These are phyloP conservation scores for Miniopterus natalensis DNA, from an alignment of 2,113 vertebrate species.

Conservation along the genomic window DNA sequence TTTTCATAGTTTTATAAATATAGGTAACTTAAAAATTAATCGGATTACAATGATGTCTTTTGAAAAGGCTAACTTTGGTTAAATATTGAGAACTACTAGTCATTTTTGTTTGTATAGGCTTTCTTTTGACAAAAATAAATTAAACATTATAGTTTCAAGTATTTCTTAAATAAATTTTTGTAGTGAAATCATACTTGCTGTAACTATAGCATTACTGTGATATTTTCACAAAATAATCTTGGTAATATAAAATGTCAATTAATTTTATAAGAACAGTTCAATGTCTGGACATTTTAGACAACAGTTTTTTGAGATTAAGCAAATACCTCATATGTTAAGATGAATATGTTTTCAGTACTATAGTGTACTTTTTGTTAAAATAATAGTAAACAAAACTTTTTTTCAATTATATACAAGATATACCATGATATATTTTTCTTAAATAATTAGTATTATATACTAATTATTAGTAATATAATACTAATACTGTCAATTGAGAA, in stretches of 20 bases:
- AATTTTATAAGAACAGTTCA: constrained; percentile 84
- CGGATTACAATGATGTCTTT: constrained; percentile 61
- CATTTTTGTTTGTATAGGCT: constrained; percentile 63
- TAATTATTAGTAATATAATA: constrained; percentile 10
- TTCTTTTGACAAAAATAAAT: constrained; percentile 76
- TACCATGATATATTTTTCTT: constrained; percentile 44
- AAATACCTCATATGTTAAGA: constrained; percentile 79
- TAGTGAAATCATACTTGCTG: constrained; percentile 83
- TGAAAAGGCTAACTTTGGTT: constrained; percentile 69
- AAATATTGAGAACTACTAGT: constrained; percentile 64
- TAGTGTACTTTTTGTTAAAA: constrained; percentile 61
- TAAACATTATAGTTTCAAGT: constrained; percentile 72
- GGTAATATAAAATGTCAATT: constrained; percentile 86
- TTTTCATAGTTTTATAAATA: constrained; percentile 69
- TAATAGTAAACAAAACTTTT: constrained; percentile 53
- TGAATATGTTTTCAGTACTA: constrained; percentile 62
- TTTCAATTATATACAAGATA: constrained; percentile 68
- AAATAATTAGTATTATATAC: neutral
- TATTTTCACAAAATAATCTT: constrained; percentile 85
- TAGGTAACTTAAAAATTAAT: constrained; percentile 55
- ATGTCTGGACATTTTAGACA: constrained; percentile 82
- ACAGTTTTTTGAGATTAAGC: constrained; percentile 79
- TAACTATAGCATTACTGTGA: constrained; percentile 82
- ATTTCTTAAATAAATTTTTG: constrained; percentile 80
- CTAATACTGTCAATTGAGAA: constrained; percentile 64